A percentile compares a stretch with the other conserved stretches of the same genome.
These are phyloP conservation scores for Urophycis tenuis DNA, from an alignment of 2,797 vertebrate species.

Conservation along the genomic window DNA sequence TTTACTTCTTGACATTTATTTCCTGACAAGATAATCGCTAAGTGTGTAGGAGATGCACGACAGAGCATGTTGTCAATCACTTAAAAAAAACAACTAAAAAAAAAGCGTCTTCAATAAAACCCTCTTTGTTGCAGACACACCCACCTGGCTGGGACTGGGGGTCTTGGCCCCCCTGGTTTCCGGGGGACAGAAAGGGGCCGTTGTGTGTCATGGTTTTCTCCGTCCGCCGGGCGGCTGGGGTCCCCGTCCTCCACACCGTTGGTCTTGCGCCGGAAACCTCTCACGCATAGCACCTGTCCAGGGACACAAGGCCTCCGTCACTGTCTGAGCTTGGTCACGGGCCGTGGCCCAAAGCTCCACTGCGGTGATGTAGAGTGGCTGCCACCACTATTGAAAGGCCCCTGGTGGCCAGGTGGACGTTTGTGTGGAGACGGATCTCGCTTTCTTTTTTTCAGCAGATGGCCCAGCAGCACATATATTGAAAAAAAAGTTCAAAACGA, in stretches of 20 bases:
- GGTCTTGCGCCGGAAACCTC: constrained; percentile 54
- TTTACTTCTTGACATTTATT: background rate
- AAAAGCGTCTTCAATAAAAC: background rate
- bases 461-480: background rate
- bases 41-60: background rate
- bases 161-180: constrained; percentile 47
- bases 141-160: constrained; percentile 59
- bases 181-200: constrained; percentile 62
- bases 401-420: background rate
- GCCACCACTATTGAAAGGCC: background rate
- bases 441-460: background rate
- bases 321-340: background rate
- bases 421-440: background rate
- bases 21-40: background rate
- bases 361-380: background rate
- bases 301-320: background rate
- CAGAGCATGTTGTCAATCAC: background rate
- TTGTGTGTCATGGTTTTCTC: constrained; percentile 81
- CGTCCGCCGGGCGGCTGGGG: constrained; percentile 67
- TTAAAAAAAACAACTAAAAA: background rate
- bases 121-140: background rate
- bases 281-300: constrained; percentile 56
- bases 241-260: constrained; percentile 76
- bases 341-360: background rate
- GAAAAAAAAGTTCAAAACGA: too few species aligned